Evolutionary conservation across 2,797 vertebrate genomes (phyloP).

Genomic region (Hemibagrus guttatus): DNA sequence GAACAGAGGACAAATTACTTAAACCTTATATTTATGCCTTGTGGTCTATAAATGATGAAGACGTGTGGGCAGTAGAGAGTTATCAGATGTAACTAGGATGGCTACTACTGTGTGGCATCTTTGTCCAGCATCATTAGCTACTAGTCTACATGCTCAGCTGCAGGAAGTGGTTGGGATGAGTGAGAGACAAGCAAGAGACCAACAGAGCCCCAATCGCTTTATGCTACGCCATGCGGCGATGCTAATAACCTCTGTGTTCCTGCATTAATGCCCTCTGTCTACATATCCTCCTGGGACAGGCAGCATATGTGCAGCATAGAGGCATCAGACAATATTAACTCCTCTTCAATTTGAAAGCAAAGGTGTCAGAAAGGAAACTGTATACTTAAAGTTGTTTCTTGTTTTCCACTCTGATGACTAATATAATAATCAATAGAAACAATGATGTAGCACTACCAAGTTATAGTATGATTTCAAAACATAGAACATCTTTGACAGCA

Average conservation of each 20-base stretch:
- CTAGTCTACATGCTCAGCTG: slow-evolving; percentile 71
- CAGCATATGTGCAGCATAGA: slow-evolving; percentile 12
- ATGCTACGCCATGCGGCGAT: slow-evolving; percentile 77
- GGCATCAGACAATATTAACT: background rate
- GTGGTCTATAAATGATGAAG: slow-evolving; percentile 71
- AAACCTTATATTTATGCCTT: slow-evolving; percentile 60
- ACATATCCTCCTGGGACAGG: slow-evolving; percentile 55
- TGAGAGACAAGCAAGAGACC: slow-evolving; percentile 68
- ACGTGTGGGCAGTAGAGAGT: slow-evolving; percentile 66
- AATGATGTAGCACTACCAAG: background rate
- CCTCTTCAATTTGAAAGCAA: background rate
- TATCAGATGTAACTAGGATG: slow-evolving; percentile 64
- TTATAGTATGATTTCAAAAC: slow-evolving; percentile 3
- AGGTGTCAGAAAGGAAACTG: slow-evolving; percentile 2
- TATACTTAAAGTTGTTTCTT: background rate
- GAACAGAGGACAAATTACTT: slow-evolving; percentile 48
- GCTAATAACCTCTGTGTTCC: slow-evolving; percentile 82
- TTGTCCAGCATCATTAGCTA: slow-evolving; percentile 78
- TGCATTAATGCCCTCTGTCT: slow-evolving; percentile 80
- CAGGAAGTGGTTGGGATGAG: slow-evolving; percentile 68
- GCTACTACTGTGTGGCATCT: slow-evolving; percentile 69
- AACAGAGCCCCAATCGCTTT: slow-evolving; percentile 77
- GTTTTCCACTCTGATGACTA: background rate
- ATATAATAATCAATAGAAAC: background rate
- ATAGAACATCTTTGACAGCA: background rate